Base-by-base conservation (phyloP, 2,797 vertebrate species). In the Sebastes nivosus region DNA sequence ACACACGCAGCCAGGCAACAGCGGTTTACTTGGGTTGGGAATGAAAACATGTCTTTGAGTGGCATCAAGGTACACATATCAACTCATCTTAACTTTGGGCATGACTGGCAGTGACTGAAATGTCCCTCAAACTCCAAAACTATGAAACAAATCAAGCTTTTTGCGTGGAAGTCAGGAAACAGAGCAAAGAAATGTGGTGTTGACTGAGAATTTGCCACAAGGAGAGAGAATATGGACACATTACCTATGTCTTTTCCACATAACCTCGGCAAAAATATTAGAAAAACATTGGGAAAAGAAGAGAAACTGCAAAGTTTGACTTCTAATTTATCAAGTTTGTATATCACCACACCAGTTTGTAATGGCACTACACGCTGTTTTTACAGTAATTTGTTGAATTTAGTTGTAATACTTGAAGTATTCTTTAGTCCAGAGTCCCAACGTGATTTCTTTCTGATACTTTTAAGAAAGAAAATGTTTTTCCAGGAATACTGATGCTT, bases 401-500 rank as follows among this genome's bases (percentile, higher is more conserved):
- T 46, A 46, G 42, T 46, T 46, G 42, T 46, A 46, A 46, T 18
- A 6, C 55, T 57, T 57, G 24, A 57, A 24, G 24, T 27, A 27
- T 46, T 46, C 34, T 18, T 10, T 2, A 34, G 27, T 54, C 14
- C 18, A 67, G 9, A 76, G 5, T 16, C 18, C 4, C 8, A 58
- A 6, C 18, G 14, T 32, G 22, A 59, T 67, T 76, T 75, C 6
- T 46, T 64, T 60, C 36, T 4, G 12, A 24, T 76, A 36, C 6
- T 67, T 77, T 68, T 59, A 6, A 68, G 38, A 63, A 32, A 59
- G 2, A 72, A 65, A 81, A 32, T 14, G 2, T 16, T 52, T 77
- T 81, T 77, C 69, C 77, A 64, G 73, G 73, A 85, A 78, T 46
- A 36, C 25, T 50, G 8, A 66, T 36, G 74, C 55, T 81, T 81